Conservation (phyloP, 2,888 invertebrate species). For the Sipunculus nudus region DNA sequence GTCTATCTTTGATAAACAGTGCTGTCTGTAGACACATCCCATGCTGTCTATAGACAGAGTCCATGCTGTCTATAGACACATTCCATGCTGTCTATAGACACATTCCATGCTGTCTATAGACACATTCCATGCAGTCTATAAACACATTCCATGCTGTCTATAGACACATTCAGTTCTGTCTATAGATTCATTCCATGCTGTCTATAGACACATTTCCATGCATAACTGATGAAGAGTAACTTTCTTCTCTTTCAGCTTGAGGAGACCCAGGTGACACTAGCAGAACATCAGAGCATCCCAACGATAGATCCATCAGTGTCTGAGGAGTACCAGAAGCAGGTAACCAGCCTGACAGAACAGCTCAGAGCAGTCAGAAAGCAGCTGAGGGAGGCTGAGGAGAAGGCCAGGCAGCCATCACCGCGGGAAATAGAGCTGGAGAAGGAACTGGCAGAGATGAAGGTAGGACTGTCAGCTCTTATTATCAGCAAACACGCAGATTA, state of each 20-base stretch:
- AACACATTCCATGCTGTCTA: too few species aligned
- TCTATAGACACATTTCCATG: too few species aligned
- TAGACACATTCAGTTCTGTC: too few species aligned
- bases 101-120: too few species aligned
- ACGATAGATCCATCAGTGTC: slow-evolving; percentile 41
- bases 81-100: too few species aligned
- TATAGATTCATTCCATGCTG: too few species aligned
- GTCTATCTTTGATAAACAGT: too few species aligned
- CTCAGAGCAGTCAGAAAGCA: slow-evolving; percentile 74
- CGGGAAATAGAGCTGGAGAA: slow-evolving; percentile 75
- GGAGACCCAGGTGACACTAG: slow-evolving; percentile 42
- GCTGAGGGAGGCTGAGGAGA: slow-evolving; percentile 74
- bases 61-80: too few species aligned
- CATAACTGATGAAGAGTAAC: too few species aligned
- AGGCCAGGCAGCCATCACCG: slow-evolving; percentile 73
- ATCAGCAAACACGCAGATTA: background rate
- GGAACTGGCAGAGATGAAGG: slow-evolving; percentile 79
- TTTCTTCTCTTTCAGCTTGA: slow-evolving; percentile 52
- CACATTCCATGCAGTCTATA: too few species aligned
- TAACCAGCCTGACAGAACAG: slow-evolving; percentile 72
- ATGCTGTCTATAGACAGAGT: too few species aligned
- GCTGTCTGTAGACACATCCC: too few species aligned
- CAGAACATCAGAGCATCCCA: slow-evolving; percentile 45
- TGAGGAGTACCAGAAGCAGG: slow-evolving; percentile 50
- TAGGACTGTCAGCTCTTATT: slow-evolving; percentile 45